A percentile compares a stretch with the other conserved stretches of the same genome.
These are phyloP conservation scores for Coenobita brevimanus DNA, from an alignment of 1,140 invertebrate genomes.

Conservation along the genomic window DNA sequence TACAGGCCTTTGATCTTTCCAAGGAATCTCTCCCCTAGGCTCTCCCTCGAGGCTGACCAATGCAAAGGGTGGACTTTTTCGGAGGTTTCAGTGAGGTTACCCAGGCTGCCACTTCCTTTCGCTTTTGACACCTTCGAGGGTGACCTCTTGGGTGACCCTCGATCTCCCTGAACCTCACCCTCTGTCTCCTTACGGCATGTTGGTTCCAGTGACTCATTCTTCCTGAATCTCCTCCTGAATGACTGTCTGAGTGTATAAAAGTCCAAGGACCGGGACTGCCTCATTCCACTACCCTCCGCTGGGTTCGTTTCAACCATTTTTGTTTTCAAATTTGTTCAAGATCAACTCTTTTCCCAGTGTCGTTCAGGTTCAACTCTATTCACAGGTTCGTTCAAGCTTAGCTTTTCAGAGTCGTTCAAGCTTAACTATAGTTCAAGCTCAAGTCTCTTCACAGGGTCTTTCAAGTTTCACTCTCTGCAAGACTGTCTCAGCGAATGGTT, in stretches of 20 bases:
- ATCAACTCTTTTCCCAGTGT: not conserved
- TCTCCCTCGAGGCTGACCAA: constrained; percentile 1
- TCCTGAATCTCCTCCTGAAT: constrained; percentile 37
- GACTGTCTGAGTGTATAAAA: constrained; percentile 35
- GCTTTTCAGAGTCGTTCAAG: no score
- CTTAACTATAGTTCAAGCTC: no score
- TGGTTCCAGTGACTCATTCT: not conserved
- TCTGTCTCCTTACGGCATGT: not conserved
- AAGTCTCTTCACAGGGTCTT: no score
- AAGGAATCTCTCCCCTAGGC: constrained; percentile 14
- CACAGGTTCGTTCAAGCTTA: not conserved
- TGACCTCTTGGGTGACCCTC: not conserved
- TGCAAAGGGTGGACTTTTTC: not conserved
- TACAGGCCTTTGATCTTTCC: constrained; percentile 26
- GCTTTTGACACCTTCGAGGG: not conserved
- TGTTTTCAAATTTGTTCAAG: no score
- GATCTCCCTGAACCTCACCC: not conserved
- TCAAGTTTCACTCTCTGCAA: no score
- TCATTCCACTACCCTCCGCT: not conserved
- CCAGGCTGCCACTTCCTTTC: not conserved
- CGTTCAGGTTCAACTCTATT: not conserved
- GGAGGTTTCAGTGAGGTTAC: not conserved
- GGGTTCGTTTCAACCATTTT: not conserved
- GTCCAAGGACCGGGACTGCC: constrained; percentile 31
- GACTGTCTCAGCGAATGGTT: no score